Percentiles rank a stretch among this genome's conserved stretches.
These are phyloP conservation scores for Drosophila ogumai DNA, from an alignment of 1,140 invertebrate genomes.

Conservation along the genomic window DNA sequence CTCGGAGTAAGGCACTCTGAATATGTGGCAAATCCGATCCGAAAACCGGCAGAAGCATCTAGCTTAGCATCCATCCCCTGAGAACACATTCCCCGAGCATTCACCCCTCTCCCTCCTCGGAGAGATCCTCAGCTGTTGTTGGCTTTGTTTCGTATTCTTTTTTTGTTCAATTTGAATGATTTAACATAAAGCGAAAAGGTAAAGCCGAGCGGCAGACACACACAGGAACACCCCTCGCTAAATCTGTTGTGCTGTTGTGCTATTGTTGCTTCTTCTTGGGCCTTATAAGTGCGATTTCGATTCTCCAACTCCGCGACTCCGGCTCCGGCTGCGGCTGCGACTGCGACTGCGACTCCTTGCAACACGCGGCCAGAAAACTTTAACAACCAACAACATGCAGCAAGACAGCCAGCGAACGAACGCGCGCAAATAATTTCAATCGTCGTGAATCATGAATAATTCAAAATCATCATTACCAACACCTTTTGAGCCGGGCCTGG, in stretches of 20 bases:
- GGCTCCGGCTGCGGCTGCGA: not conserved
- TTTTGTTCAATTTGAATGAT: conserved; percentile 82
- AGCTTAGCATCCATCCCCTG: conserved; percentile 53
- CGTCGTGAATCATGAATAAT: conserved; percentile 83
- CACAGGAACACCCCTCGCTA: conserved; percentile 35
- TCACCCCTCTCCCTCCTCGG: conserved; percentile 1
- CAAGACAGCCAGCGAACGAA: conserved; percentile 11
- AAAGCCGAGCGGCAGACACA: conserved; percentile 45
- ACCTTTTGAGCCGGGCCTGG: conserved; percentile 75
- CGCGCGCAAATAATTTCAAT: conserved; percentile 82
- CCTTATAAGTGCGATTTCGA: conserved; percentile 70
- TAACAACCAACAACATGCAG: conserved; percentile 60
- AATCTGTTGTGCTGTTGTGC: conserved; percentile 45
- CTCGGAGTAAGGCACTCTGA: conserved; percentile 18
- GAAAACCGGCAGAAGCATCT: conserved; percentile 39
- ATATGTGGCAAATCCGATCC: conserved; percentile 49
- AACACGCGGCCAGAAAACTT: conserved; percentile 76
- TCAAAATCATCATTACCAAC: conserved; percentile 83
- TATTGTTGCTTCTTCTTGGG: conserved; percentile 64
- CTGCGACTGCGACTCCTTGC: conserved; percentile 41
- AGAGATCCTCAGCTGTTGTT: conserved; percentile 70
- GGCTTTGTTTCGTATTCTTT: conserved; percentile 47
- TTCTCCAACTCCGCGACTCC: conserved; percentile 3
- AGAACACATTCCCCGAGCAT: conserved; percentile 35
- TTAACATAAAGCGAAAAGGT: conserved; percentile 78